Evolutionary conservation across 2,113 vertebrate genomes (phyloP), one percentile per base, ranked within the genome.

Genomic region (Campylorhamphus procurvoides): DNA sequence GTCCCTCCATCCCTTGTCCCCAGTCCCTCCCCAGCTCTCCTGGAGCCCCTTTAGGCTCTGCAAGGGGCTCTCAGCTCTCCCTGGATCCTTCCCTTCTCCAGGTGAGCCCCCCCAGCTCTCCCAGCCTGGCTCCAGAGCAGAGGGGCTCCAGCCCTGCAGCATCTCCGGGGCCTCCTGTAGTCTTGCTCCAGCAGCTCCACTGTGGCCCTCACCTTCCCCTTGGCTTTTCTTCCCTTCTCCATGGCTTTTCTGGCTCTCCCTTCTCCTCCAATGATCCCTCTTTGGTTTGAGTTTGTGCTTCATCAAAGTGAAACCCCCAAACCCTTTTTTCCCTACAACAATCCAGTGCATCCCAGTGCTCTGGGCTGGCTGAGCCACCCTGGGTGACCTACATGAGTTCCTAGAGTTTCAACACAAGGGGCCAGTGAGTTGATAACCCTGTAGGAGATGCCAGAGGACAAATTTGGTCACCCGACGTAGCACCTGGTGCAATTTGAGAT

Each of bases 161-260:
- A 60, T 1, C 69, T 39, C 53, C 0, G 0, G 14, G 24, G 23
- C 1, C 1, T 40, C 29, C 39, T 68, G 47, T 75, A 53, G 46
- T 10, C 19, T 47, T 8, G 0, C 5, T 75, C 24, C 53, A 68
- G 14, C 24, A 53, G 10, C 39, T 62, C 55, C 78, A 81, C n/a
- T n/a, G n/a, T n/a, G 23, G 15, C 19, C 31, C 23, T 46, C 18
- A 52, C 14, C 40, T 79, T 68, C 59, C 23, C 4, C 7, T 19
- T 31, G 63, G 14, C 9, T 94, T 63, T 66, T 28, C 39, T 68
- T 55, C 33, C 18, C 47, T 76, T 56, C 40, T 24, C 17, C 5
- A 0, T 18, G 55, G 7, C 28, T 53, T 2, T 15, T 46, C 44
- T 37, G 33, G 12, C 25, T 68, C 29, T 77, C 19, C 33, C 39